Evolutionary conservation across 2,113 vertebrate species (phyloP).

Genomic region (Eretmochelys imbricata): DNA sequence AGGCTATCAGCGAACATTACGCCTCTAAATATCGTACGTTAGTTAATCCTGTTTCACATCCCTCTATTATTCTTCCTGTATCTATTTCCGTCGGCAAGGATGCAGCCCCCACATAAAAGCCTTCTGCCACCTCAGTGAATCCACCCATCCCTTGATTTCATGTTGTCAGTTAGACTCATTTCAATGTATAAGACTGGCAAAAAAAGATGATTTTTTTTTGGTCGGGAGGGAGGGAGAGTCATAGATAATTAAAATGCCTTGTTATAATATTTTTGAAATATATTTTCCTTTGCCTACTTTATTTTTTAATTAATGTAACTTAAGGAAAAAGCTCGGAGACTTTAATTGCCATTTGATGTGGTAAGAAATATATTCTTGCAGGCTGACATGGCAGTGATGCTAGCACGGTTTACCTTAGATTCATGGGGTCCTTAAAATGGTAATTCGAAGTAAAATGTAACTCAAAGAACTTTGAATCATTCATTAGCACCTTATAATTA

Average conservation of each 20-base stretch:
- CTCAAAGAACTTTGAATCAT: slow-evolving; percentile 85
- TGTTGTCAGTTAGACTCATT: neutral
- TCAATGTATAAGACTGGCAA: neutral
- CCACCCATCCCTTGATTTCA: neutral
- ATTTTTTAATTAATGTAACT: neutral
- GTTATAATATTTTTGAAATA: neutral
- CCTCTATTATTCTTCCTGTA: neutral
- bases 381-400: slow-evolving; percentile 3
- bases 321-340: neutral
- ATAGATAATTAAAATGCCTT: neutral
- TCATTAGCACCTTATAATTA: slow-evolving; percentile 95
- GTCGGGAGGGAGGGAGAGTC: neutral
- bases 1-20: neutral
- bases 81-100: neutral
- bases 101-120: neutral
- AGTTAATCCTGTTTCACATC: accelerated
- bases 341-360: slow-evolving; percentile 2
- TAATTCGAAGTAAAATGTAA: slow-evolving; percentile 79
- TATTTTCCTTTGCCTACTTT: neutral
- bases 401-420: slow-evolving; percentile 40
- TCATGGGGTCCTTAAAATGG: slow-evolving; percentile 61
- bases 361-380: slow-evolving; percentile 20
- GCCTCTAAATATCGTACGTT: neutral
- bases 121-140: too few species aligned
- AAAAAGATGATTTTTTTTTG: neutral